Base-by-base conservation (phyloP, 2,113 vertebrate genomes). In the Centropus unirufus region DNA sequence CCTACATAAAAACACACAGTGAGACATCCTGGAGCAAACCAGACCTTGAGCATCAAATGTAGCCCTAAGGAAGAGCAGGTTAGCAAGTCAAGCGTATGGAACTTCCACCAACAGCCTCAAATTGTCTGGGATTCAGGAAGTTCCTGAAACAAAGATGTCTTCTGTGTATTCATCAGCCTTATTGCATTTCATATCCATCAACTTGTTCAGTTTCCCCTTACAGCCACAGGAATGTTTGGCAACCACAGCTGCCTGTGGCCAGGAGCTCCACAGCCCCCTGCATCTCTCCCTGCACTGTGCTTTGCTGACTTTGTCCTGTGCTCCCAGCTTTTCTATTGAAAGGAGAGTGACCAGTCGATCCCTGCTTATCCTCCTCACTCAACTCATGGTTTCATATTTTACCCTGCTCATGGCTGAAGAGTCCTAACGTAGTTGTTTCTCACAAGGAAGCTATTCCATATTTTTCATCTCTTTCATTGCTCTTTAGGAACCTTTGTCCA, bases 11-110 rank as follows among this genome's bases (percentile, higher is more conserved):
- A 79, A 74, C 24, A 40, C 20, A 17, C 21, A 73, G 18, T 0
- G 19, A 66, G 42, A 64, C n/a, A 62, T 64, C 32, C 40, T 69
- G 40, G 44, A 57, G 69, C 51, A 58, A 73, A 62, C 16, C 42
- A 66, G 62, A 87, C n/a, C 22, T 76, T 32, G 86, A 36, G 29
- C 29, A 23, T 83, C 55, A 87, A 68, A 80, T 42, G 5, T 67
- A 83, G 22, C 44, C 24, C 63, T 74, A 42, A 29, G 58, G 14
- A 93, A 79, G 66, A 75, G 47, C 36, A 78, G 32, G 9, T 74
- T 20, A 69, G 52, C 39, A 74, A 89, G 42, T 9, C 15, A 75
- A 67, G 30, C 1, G 0, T 36, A 58, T 0, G 0, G 52, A 27
- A n/a, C 29, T 82, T 82, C 79, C 21, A 55, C n/a, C 62, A 86